Evolutionary conservation across 2,888 invertebrate genomes (phyloP).

Genomic region (Aricia artaxerxes): DNA sequence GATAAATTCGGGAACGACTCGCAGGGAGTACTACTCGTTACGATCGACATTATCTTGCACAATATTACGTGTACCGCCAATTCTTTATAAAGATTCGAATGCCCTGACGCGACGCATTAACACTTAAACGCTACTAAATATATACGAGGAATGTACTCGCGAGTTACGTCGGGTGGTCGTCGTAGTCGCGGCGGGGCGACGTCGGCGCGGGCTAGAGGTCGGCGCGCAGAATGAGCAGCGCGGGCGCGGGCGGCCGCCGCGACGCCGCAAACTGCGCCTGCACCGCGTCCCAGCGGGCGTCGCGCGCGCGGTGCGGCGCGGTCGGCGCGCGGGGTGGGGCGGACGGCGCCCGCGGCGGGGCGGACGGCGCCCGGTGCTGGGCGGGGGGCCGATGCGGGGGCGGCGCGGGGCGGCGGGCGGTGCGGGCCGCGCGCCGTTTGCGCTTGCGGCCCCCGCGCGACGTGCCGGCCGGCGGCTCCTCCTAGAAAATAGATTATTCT

Average conservation of each 20-base stretch:
- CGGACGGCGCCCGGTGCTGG: constrained; percentile 33
- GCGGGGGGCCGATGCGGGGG: constrained; percentile 33
- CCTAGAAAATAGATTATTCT: constrained; percentile 28
- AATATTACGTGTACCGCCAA: background rate
- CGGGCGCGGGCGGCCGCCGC: constrained; percentile 46
- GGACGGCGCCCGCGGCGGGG: constrained; percentile 34
- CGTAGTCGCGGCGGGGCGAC: constrained; percentile 46
- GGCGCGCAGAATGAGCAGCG: constrained; percentile 64
- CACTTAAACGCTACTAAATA: background rate
- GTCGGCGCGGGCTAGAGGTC: constrained; percentile 54
- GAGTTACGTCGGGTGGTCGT: background rate
- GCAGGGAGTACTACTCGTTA: background rate
- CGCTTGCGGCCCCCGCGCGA: constrained; percentile 35
- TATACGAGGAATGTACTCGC: background rate
- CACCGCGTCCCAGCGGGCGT: constrained; percentile 66
- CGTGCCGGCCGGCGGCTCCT: constrained; percentile 40
- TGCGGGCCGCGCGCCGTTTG: constrained; percentile 33
- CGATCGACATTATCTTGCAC: background rate
- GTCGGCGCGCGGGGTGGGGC: constrained; percentile 31
- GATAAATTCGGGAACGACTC: constrained; percentile 8
- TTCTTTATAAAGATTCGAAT: background rate
- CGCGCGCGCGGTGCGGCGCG: constrained; percentile 44
- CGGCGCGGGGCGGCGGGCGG: constrained; percentile 36
- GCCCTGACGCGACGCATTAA: background rate
- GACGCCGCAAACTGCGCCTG: constrained; percentile 62